Conservation (phyloP, 2,888 invertebrate genomes). For the Tipula lateralis region DNA sequence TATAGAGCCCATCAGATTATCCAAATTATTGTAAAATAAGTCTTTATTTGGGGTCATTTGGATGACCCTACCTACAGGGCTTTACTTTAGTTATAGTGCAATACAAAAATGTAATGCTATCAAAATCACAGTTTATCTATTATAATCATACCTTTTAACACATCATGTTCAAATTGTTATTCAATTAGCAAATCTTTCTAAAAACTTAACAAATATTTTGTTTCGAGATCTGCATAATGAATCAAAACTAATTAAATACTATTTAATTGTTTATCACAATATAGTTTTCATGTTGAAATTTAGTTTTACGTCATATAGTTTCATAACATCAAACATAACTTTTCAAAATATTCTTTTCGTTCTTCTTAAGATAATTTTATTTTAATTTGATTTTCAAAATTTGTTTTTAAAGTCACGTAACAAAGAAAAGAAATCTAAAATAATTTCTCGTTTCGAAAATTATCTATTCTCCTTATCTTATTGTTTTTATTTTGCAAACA, state of each 20-base stretch:
- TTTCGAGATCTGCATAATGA: not conserved
- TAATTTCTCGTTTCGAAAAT: not conserved
- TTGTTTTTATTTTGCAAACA: not conserved
- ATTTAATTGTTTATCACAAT: not conserved
- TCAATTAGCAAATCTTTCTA: too few relatives aligned
- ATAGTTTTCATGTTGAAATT: not conserved
- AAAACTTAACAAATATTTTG: not conserved
- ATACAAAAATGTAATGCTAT: too few relatives aligned
- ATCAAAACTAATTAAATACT: not conserved
- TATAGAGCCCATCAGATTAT: too few relatives aligned
- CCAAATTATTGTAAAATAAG: too few relatives aligned
- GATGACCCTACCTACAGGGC: too few relatives aligned
- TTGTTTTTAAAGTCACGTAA: not conserved
- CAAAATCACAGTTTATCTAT: too few relatives aligned
- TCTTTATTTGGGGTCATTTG: too few relatives aligned
- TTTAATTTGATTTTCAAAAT: not conserved
- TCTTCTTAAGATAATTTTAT: not conserved
- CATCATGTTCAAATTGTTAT: too few relatives aligned
- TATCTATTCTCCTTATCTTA: not conserved
- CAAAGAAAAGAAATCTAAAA: not conserved
- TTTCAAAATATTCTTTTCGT: not conserved
- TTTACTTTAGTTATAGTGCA: too few relatives aligned
- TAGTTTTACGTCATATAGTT: not conserved
- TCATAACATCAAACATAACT: not conserved
- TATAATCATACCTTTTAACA: too few relatives aligned